Conservation (phyloP, 2,888 invertebrate species). For the Lasius platythorax region DNA sequence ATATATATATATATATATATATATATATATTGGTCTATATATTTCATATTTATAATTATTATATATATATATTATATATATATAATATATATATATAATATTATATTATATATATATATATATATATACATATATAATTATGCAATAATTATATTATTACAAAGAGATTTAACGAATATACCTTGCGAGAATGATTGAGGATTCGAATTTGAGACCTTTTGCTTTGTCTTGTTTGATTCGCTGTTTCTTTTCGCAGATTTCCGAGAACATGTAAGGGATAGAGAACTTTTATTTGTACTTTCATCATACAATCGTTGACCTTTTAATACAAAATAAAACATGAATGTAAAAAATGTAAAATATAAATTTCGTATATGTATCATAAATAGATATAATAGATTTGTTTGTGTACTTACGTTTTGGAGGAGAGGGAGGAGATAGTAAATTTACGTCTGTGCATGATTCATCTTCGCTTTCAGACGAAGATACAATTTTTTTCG, state of each 20-base stretch:
- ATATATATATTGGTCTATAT: too few relatives aligned
- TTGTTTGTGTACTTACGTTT: neutral
- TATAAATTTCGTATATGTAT: neutral
- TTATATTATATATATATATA: too few relatives aligned
- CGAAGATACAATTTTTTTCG: neutral
- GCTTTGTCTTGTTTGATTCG: neutral
- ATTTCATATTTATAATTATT: too few relatives aligned
- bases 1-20: too few relatives aligned
- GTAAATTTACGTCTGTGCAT: neutral
- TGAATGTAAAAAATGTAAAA: neutral
- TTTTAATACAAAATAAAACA: slow-evolving; percentile 11
- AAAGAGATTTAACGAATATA: too few relatives aligned
- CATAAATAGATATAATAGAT: neutral
- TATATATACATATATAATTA: too few relatives aligned
- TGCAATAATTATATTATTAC: too few relatives aligned
- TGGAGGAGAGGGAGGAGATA: neutral
- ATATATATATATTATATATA: too few relatives aligned
- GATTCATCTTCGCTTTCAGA: neutral
- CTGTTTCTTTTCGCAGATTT: neutral
- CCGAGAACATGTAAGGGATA: neutral
- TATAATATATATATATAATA: too few relatives aligned
- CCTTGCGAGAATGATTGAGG: too few relatives aligned
- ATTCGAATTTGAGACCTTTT: neutral
- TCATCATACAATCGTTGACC: neutral
- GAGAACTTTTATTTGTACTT: neutral